Evolutionary conservation across 2,113 vertebrate genomes (phyloP).

Genomic region (Paraplagusia blochii): DNA sequence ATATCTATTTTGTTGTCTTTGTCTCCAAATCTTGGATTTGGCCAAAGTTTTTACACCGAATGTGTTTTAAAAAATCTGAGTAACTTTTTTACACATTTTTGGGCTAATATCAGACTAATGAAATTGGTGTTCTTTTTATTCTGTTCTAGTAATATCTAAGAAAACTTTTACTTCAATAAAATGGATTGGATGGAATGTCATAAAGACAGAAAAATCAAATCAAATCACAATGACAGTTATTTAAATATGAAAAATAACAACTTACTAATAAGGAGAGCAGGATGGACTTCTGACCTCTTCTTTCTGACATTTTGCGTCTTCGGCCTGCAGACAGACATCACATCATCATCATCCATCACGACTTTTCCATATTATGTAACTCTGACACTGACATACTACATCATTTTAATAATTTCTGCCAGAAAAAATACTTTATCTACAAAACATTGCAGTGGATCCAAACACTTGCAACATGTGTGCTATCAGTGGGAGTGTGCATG

Average conservation of each 20-base stretch:
- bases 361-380: background rate
- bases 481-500: conserved; percentile 20
- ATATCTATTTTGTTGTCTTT: too few relatives aligned
- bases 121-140: too few relatives aligned
- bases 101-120: too few relatives aligned
- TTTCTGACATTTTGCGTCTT: conserved; percentile 78
- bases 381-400: background rate
- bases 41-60: too few relatives aligned
- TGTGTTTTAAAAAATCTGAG: too few relatives aligned
- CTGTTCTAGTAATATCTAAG: too few relatives aligned
- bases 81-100: too few relatives aligned
- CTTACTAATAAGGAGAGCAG: conserved; percentile 88
- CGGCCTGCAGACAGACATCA: conserved; percentile 62
- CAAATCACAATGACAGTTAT: too few relatives aligned
- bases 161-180: too few relatives aligned
- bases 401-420: conserved; percentile 5
- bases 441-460: conserved; percentile 23
- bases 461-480: conserved; percentile 21
- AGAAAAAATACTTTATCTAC: conserved; percentile 6
- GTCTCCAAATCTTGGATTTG: too few relatives aligned
- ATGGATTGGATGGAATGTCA: too few relatives aligned
- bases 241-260: conserved; percentile 5
- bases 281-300: conserved; percentile 69
- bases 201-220: background rate
- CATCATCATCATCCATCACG: too few relatives aligned